Conservation (phyloP, 1,140 invertebrate species). For the Penaeus indicus region DNA sequence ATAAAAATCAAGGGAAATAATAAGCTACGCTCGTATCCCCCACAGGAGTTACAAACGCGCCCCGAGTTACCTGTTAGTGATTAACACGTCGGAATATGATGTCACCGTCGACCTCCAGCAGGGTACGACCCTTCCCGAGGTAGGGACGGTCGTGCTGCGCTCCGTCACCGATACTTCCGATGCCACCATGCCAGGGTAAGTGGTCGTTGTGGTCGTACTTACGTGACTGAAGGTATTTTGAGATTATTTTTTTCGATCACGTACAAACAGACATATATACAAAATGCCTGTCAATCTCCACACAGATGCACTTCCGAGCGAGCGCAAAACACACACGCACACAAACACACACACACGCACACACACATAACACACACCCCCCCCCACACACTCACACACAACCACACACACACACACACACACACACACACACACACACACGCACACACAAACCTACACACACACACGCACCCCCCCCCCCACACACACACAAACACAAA, state of each 20-base stretch:
- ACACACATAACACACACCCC: no score
- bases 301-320: no score
- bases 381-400: no score
- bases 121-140: neutral
- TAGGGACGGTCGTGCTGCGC: neutral
- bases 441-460: no score
- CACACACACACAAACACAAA: neutral
- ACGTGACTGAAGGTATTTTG: neutral
- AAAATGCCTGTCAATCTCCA: no score
- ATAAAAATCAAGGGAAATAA: neutral
- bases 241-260: neutral
- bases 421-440: no score
- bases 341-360: no score
- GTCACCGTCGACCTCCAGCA: neutral
- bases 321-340: no score
- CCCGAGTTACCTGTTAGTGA: conserved; percentile 13
- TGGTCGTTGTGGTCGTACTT: neutral
- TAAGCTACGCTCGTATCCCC: neutral
- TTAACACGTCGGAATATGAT: neutral
- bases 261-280: no score
- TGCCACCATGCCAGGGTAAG: neutral
- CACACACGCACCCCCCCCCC: no score
- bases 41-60: neutral
- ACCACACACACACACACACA: no score
- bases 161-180: conserved; percentile 5